phyloP scores from a whole-genome alignment of 2,113 vertebrate species.

The Prionailurus viverrinus region DNA sequence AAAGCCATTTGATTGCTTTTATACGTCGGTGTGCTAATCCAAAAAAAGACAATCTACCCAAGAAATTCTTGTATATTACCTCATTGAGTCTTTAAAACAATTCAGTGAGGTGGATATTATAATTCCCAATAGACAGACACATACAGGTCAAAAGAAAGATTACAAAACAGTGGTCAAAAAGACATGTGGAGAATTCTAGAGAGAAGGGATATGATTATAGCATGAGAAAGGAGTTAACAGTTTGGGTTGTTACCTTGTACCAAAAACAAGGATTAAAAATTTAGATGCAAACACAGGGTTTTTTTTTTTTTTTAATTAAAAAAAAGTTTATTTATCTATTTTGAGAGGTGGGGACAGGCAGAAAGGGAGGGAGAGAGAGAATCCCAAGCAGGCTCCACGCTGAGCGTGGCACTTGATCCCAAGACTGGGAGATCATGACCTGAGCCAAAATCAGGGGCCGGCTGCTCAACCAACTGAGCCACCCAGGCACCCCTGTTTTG shows the following conservation, averaged over 20 bases:
- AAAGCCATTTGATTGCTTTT: conserved; percentile 20
- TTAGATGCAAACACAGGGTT: conserved; percentile 6
- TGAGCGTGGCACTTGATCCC: too few species aligned
- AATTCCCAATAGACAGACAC: conserved; percentile 2
- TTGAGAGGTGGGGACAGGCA: too few species aligned
- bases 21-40: neutral
- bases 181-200: conserved; percentile 12
- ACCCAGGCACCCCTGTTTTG: too few species aligned
- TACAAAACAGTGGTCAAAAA: neutral
- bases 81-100: conserved; percentile 21
- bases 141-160: conserved; percentile 28
- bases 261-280: conserved; percentile 12
- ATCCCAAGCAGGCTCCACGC: too few species aligned
- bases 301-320: neutral
- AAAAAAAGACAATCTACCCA: neutral
- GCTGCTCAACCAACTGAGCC: too few species aligned
- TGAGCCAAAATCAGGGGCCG: too few species aligned
- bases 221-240: conserved; percentile 10
- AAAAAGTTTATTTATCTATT: too few species aligned
- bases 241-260: conserved; percentile 10
- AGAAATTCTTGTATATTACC: conserved; percentile 27
- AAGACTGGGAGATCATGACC: too few species aligned
- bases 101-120: neutral
- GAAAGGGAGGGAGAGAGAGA: too few species aligned
- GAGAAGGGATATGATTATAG: neutral